Conservation (phyloP, 2,113 vertebrate genomes). For the Propithecus coquereli region DNA sequence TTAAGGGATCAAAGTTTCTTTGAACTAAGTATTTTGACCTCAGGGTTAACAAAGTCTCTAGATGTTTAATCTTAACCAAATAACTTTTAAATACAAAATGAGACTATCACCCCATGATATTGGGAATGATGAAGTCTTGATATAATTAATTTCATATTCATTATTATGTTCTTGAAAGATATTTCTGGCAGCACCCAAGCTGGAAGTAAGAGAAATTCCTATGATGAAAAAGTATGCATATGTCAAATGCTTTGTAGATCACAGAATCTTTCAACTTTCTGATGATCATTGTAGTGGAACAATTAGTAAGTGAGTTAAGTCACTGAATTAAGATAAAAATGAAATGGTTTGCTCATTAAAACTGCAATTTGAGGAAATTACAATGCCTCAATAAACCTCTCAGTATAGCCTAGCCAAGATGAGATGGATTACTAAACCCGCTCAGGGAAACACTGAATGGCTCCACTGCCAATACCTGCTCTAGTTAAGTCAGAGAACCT, state of each 20-base stretch:
- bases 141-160: slow-evolving; percentile 63
- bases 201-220: slow-evolving; percentile 36
- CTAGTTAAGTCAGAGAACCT: neutral
- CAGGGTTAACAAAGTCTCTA: slow-evolving; percentile 63
- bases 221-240: slow-evolving; percentile 45
- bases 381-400: slow-evolving; percentile 15
- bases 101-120: slow-evolving; percentile 46
- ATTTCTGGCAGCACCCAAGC: slow-evolving; percentile 30
- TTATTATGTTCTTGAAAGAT: slow-evolving; percentile 57
- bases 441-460: neutral
- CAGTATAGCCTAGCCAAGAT: neutral
- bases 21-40: slow-evolving; percentile 70
- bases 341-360: slow-evolving; percentile 39
- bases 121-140: slow-evolving; percentile 43
- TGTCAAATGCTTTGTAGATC: slow-evolving; percentile 39
- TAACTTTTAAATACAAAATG: slow-evolving; percentile 65
- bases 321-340: slow-evolving; percentile 36
- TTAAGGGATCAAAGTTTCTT: slow-evolving; percentile 68
- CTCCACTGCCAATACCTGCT: neutral
- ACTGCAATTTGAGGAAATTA: slow-evolving; percentile 49
- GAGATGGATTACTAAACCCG: neutral
- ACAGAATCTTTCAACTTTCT: slow-evolving; percentile 6
- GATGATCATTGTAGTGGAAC: slow-evolving; percentile 43
- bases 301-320: slow-evolving; percentile 49
- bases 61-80: slow-evolving; percentile 68